Conservation (phyloP, 2,113 vertebrate species). For the Pristiophorus japonicus region DNA sequence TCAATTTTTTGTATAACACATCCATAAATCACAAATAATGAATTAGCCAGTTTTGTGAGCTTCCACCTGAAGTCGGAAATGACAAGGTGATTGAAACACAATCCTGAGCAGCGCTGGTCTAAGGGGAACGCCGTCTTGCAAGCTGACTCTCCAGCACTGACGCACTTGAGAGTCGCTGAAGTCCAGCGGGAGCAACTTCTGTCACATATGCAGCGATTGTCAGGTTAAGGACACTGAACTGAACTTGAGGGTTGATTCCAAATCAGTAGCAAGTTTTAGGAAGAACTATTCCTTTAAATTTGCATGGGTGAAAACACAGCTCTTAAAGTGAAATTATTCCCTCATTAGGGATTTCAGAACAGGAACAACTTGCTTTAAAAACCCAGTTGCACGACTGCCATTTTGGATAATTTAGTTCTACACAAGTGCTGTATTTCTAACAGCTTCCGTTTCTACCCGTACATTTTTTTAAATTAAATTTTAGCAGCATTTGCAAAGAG, state of each 20-base stretch:
- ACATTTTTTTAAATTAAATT: background rate
- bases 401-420: background rate
- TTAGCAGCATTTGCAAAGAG: background rate
- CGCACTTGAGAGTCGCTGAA: background rate
- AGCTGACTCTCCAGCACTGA: background rate
- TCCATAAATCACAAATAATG: background rate
- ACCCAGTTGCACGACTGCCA: background rate
- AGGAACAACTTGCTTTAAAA: background rate
- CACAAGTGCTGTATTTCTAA: background rate
- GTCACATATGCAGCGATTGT: background rate
- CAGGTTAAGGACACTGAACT: background rate
- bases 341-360: background rate
- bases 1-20: background rate
- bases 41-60: background rate
- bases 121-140: background rate
- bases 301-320: background rate
- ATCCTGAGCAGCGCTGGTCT: background rate
- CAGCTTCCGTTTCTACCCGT: background rate
- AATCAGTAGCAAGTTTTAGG: background rate
- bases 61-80: background rate
- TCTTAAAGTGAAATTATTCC: background rate
- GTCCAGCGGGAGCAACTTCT: background rate
- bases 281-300: background rate
- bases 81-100: background rate
- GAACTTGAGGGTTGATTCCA: background rate